Base-by-base conservation (phyloP, 1,140 invertebrate genomes). In the Caenorhabditis latens region DNA sequence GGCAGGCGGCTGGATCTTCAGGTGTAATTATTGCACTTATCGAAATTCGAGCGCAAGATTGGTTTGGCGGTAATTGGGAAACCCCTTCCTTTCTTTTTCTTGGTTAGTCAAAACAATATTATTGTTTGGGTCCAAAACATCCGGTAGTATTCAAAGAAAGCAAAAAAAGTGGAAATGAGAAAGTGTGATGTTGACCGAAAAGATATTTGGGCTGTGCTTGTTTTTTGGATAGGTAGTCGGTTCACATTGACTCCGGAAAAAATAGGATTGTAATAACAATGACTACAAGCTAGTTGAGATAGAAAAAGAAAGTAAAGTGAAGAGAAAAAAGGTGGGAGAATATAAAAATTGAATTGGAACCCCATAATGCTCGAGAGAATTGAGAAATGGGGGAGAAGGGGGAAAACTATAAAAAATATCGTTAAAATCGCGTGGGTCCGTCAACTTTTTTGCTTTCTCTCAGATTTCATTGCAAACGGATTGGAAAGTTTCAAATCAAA, bases 11-110 rank as follows among this genome's bases (percentile, higher is more conserved):
- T 50, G 14, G 7, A 79, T 42, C 71, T 79, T 50, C 71, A 50
- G 71, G 71, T 79, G 53, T 79, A 79, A 79, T 79, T 79, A 79
- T 79, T 50, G 71, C 71, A 79, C 71, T 79, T 50, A 79, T 50
- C 46, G 71, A 79, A 79, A 79, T 50, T 79, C 53, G 71, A 79
- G 46, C 46, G 71, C 46, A 79, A 71, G 42, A 79, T 79, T 79
- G 71, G 46, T 40, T 32, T 24, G 46, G n/a, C 5, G 71, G 71
- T 32, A 79, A 50, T 50, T 71, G 65, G n/a, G 55, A 58, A 58
- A 58, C 32, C 32, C 32, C 32, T 32, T 19, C 55, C 55, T 58
- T n/a, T 58, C 55, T 58, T 19, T 58, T 58, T 58, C 55, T 58
- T 58, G n/a, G 24, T 11, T 24, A 2, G n/a, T 58, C 57, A 63